Conservation (phyloP, 2,888 invertebrate species). For the Nymphalis polychloros region DNA sequence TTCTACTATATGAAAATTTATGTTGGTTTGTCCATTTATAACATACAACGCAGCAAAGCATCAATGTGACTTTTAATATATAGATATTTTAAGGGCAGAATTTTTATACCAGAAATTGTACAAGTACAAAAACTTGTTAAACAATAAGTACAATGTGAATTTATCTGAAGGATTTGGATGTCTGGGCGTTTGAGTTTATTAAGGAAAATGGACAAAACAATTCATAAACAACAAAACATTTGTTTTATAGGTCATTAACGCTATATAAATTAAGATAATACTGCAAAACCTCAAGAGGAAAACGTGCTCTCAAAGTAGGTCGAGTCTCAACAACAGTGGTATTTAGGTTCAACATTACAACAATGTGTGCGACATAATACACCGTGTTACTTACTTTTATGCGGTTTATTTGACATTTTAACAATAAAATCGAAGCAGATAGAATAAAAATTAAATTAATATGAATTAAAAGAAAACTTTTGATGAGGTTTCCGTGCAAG, state of each 20-base stretch:
- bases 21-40: too few relatives aligned
- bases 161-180: neutral
- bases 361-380: constrained; percentile 16
- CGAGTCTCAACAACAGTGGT: constrained; percentile 46
- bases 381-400: neutral
- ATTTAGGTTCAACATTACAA: constrained; percentile 22
- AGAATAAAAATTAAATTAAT: neutral
- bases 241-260: constrained; percentile 73
- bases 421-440: neutral
- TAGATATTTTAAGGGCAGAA: too few relatives aligned
- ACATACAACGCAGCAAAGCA: too few relatives aligned
- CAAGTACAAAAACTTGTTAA: neutral
- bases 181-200: neutral
- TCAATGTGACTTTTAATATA: too few relatives aligned
- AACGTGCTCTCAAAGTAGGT: constrained; percentile 65
- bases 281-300: constrained; percentile 61
- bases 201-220: constrained; percentile 30
- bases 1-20: too few relatives aligned
- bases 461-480: too few relatives aligned
- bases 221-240: constrained; percentile 33
- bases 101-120: too few relatives aligned
- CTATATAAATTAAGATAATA: constrained; percentile 58
- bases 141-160: neutral
- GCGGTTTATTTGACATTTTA: too few relatives aligned
- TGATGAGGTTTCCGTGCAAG: too few relatives aligned